A percentile compares a stretch with the other conserved stretches of the same genome.
These are phyloP conservation scores for Lampris megalopsis DNA, from an alignment of 2,113 vertebrate genomes.

Conservation along the genomic window DNA sequence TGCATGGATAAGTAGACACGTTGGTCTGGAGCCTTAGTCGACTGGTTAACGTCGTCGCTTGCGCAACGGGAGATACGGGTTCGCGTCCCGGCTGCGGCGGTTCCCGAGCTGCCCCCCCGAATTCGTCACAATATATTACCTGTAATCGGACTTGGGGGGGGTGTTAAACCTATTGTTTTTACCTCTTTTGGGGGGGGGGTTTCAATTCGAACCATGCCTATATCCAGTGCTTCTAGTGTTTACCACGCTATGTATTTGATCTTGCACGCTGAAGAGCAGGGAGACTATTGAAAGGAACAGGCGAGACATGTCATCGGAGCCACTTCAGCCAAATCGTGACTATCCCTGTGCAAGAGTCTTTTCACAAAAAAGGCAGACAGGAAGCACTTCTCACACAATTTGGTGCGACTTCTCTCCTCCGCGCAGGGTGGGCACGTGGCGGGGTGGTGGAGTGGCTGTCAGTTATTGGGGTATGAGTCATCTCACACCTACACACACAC, in stretches of 20 bases:
- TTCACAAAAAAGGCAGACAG: slow-evolving; percentile 42
- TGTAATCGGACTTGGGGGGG: no score
- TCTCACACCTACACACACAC: neutral
- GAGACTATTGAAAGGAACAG: neutral
- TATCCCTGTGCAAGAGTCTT: neutral
- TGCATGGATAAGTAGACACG: no score
- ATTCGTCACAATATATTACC: no score
- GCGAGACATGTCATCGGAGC: slow-evolving; percentile 14
- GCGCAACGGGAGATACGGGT: no score
- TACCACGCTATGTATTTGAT: neutral
- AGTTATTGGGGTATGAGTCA: neutral
- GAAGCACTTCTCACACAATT: neutral
- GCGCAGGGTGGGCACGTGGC: neutral
- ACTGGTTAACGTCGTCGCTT: no score
- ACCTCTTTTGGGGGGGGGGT: no score
- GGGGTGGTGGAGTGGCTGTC: neutral
- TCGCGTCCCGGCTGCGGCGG: no score
- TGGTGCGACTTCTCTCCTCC: neutral
- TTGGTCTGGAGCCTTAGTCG: no score
- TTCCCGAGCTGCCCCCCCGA: no score
- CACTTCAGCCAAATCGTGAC: neutral
- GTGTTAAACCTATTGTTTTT: no score
- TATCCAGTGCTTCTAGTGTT: no score
- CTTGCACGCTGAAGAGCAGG: neutral
- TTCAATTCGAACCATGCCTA: no score